Evolutionary conservation across 92 coral and sea anemone genomes (phyloP), one percentile per base, ranked within the genome.

Genomic region (Palythoa heliodiscus): DNA sequence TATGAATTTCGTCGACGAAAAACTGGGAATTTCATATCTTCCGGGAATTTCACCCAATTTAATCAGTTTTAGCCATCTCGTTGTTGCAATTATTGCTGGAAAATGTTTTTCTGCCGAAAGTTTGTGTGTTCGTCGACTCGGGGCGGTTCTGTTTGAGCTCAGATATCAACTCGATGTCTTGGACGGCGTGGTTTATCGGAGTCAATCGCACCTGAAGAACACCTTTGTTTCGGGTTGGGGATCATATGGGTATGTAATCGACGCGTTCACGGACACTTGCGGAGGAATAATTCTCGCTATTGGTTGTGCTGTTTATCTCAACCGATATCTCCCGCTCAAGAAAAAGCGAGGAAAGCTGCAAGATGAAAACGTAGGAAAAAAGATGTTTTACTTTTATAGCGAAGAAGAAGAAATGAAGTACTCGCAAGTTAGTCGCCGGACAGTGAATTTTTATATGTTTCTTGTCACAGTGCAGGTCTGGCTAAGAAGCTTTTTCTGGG

Each of bases 11-110:
- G 89, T 89, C n/a, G 91, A 95, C 67, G 97, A 91, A 24, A 89
- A 88, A 76, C 67, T 91, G 25, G 91, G 91, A 71, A 89, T 95
- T 12, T 90, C 95, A 17, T 78, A 84, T 72, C 72, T 88, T 22
- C 92, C 94, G 11, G 96, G 98, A 61, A 89, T 95, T 38, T 93
- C 95, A 73, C 98, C 98, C 3, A 95, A 95, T 71, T 82, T 95
- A 37, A 95, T 95, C 39, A 95, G 95, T 82, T 94, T 90, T 55
- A 79, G 74, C 29, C 98, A 95, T 79, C 86, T 95, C 16, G 86
- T 85, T 61, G 86, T 93, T 24, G 97, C 98, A 25, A 78, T 93
- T 12, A 61, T 93, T 17, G 94, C 98, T 16, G 98, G 95, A 14
- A 95, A 91, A 71, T 91, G 94, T 50, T 87, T 93, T 78, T 72